Base-by-base conservation (phyloP, 2,113 vertebrate species). In the Melanotaenia duboulayi region DNA sequence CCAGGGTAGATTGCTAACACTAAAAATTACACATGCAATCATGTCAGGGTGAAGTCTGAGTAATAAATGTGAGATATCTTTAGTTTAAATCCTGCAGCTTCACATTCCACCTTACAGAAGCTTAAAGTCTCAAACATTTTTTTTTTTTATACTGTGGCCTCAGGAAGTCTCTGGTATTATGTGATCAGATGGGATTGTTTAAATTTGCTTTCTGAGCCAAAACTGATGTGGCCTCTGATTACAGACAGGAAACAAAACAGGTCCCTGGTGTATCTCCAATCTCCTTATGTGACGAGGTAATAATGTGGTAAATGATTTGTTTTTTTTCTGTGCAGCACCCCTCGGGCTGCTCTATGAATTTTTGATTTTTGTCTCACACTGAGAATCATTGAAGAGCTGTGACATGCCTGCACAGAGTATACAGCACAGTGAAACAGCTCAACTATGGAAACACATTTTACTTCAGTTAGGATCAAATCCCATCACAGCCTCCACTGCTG, bases 351-450 rank as follows among this genome's bases (percentile, higher is more conserved):
- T 76, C 73, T 58, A 78, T 89, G 81, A 89, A 76, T 82, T 79
- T 81, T 74, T 83, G 74, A 86, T 86, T 77, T 82, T 81, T 76
- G 70, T 75, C 74, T 84, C 79, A 54, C 49, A 59, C 76, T 51
- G 79, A 75, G 70, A 79, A 70, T 76, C 48, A 55, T 67, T 73
- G 64, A 81, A 67, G 71, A 73, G 74, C 77, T 49, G 62, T 74
- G 72, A 78, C 63, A 42, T 68, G 79, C 66, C 70, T 70, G 69
- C 28, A 20, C 62, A 85, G 80, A 75, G 80, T 72, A 44, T 73
- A 76, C 16, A 56, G 16, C 13, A 0, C 25, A 25, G 61, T 71
- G 39, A 67, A 74, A 68, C 66, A 63, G 56, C 71, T 71, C 39
- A 23, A 40, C 54, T 42, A 11, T 37, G 46, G 39, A 78, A 74